phyloP scores from a whole-genome alignment of 2,888 invertebrate species.

The Punctoribates punctum region DNA sequence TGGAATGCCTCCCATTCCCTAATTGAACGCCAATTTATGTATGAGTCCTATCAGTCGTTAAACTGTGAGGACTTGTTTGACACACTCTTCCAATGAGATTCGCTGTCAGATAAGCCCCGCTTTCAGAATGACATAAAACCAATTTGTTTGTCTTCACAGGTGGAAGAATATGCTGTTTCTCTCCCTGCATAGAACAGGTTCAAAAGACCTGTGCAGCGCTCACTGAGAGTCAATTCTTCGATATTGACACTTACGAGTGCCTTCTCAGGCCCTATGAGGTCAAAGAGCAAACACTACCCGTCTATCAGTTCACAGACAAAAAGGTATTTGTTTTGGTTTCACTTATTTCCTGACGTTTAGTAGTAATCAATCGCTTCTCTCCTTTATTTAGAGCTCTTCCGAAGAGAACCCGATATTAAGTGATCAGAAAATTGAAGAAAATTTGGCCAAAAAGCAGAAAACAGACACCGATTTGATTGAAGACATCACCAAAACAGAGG shows the following conservation, averaged over 20 bases:
- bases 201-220: constrained; percentile 77
- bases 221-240: constrained; percentile 70
- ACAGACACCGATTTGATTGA: constrained; percentile 4
- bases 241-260: constrained; percentile 81
- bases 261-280: constrained; percentile 73
- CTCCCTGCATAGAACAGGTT: constrained; percentile 98
- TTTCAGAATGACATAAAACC: constrained; percentile 41
- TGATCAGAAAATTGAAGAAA: not conserved
- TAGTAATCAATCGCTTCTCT: not conserved
- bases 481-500: not conserved
- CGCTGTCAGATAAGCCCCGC: not conserved
- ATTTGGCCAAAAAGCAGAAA: constrained; percentile 17
- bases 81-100: not conserved
- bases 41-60: no score
- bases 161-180: constrained; percentile 93
- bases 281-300: constrained; percentile 46
- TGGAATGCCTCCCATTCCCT: no score
- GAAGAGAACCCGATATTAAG: not conserved
- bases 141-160: constrained; percentile 59
- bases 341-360: not conserved
- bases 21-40: no score
- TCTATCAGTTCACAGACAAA: constrained; percentile 42
- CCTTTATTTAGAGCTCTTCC: not conserved
- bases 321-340: not conserved
- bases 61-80: no score